Evolutionary conservation across 2,113 vertebrate genomes (phyloP), one percentile per base, ranked within the genome.

Genomic region (Sterna hirundo): DNA sequence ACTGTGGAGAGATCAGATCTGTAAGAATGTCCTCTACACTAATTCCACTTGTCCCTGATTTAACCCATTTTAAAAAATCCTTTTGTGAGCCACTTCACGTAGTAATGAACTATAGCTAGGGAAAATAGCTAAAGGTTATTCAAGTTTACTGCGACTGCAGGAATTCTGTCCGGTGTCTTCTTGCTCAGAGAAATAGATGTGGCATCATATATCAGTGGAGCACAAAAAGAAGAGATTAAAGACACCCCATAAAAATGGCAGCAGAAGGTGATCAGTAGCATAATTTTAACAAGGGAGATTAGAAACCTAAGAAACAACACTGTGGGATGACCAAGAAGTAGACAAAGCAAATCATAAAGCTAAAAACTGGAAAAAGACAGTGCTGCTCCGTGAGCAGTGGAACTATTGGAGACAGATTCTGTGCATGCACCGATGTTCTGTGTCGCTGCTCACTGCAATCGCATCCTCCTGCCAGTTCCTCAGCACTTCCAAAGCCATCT

Each of bases 391-490:
- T 30, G 10, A 86, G 20, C 34, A 58, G 2, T 60, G 32, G 10
- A 69, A 52, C 8, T n/a, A 16, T 2, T 34, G 10, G 49, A 40
- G 6, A 10, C 22, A 68, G 15, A 8, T 40, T 62, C 5, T 16
- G 22, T n/a, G 15, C 6, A 27, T 23, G 23, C 13, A 19, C 9
- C 2, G 1, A 34, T 0, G 1, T 36, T 30, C 47, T 58, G 0
- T 38, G 34, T 52, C 64, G 60, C 23, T 75, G 42, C 9, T 36
- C 42, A 27, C 13, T 11, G 27, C 40, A 75, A 46, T 32, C 3
- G 3, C 38, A 16, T 71, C 13, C 38, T 68, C 19, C 34, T 36
- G 9, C 8, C 6, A 2, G 47, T 49, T 64, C 47, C n/a, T 72
- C 71, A 76, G n/a, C 11, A 46, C 25, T 75, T 72, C 75, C 74